These are phyloP conservation scores for Hemibagrus wyckioides DNA, from an alignment of 2,113 vertebrate genomes.

Conservation along the genomic window DNA sequence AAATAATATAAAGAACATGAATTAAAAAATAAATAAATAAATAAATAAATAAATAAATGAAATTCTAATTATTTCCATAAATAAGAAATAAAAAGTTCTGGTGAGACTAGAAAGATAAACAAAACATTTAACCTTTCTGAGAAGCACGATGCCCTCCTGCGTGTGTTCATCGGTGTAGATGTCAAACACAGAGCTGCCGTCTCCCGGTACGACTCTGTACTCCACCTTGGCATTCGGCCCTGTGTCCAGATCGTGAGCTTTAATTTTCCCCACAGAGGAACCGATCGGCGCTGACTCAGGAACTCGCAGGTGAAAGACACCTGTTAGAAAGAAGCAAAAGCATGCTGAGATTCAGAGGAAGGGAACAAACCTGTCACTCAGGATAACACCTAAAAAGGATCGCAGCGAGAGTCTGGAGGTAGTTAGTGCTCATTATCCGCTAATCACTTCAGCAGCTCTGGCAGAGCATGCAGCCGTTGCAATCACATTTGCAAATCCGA, in stretches of 20 bases:
- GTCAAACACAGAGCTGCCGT: conserved; percentile 87
- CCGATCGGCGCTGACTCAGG: conserved; percentile 82
- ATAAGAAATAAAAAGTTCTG: background rate
- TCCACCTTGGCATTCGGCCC: conserved; percentile 88
- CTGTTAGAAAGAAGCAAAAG: conserved; percentile 61
- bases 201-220: conserved; percentile 87
- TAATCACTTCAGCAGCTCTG: conserved; percentile 44
- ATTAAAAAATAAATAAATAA: background rate
- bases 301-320: conserved; percentile 89
- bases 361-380: conserved; percentile 52
- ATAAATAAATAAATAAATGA: background rate
- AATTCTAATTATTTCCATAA: background rate
- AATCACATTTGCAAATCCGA: conserved; percentile 46
- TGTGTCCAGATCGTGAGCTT: conserved; percentile 85
- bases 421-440: conserved; percentile 40
- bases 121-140: conserved; percentile 81
- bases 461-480: background rate
- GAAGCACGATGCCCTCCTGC: conserved; percentile 85
- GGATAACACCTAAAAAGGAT: conserved; percentile 43
- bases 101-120: background rate
- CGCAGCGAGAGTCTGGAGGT: conserved; percentile 18
- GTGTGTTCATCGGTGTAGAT: conserved; percentile 80
- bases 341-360: background rate
- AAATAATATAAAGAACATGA: too few relatives aligned
- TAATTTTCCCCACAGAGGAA: conserved; percentile 85